phyloP scores from a whole-genome alignment of 2,797 vertebrate species.

The Lutra lutra region DNA sequence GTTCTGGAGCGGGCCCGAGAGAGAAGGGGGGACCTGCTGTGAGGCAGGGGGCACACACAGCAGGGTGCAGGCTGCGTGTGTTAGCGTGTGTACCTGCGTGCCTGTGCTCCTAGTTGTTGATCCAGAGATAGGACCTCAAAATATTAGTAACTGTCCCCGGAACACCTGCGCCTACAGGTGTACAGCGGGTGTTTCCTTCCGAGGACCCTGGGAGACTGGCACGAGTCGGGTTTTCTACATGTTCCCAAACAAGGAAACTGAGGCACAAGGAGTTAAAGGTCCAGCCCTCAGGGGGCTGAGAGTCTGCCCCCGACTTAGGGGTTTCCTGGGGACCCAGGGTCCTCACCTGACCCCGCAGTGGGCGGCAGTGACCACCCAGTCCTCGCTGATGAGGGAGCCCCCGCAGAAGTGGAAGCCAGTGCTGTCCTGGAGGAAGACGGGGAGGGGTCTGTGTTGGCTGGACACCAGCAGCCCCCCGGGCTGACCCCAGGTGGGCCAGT shows the following conservation, averaged over 20 bases:
- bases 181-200: not conserved
- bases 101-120: not conserved
- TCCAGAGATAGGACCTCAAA: not conserved
- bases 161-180: not conserved
- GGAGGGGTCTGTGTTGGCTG: not conserved
- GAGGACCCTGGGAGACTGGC: fast-evolving
- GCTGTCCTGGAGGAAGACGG: constrained; percentile 80
- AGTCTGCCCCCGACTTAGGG: no score
- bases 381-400: constrained; percentile 89
- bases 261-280: not conserved
- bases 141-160: not conserved
- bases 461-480: no score
- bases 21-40: not conserved
- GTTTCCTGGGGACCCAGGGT: not conserved
- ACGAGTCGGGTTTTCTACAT: not conserved
- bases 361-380: constrained; percentile 91
- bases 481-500: fast-evolving
- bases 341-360: constrained; percentile 88
- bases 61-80: fast-evolving
- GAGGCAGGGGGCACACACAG: not conserved
- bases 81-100: not conserved
- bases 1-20: constrained; percentile 82
- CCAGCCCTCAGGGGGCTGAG: not conserved
- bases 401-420: constrained; percentile 91
- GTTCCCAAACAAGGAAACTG: not conserved